Evolutionary conservation across 2,113 vertebrate species (phyloP), one percentile per base, ranked within the genome.

Genomic region (Caloenas nicobarica): DNA sequence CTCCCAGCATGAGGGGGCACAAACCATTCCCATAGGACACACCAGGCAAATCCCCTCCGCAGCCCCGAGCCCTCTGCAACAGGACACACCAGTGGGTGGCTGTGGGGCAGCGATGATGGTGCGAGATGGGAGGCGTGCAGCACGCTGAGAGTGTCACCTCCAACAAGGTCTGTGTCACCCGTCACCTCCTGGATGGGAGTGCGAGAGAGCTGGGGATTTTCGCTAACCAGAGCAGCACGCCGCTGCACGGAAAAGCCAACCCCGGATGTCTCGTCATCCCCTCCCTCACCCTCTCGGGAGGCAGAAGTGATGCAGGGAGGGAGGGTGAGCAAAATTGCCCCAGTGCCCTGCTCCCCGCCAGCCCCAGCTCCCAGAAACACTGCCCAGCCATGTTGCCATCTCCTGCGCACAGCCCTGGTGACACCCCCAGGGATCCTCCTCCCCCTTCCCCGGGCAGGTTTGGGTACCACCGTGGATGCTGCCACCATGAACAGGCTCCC

Each of bases 41-140:
- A 33, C 23, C 51, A 46, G 9, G 36, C 1, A 1, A 76, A 29
- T 9, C 3, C 11, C 23, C 9, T n/a, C 18, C 1, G 0, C 28
- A 69, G 36, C 10, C 4, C 34, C 1, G 0, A 42, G 26, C 13
- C 25, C 34, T 17, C 58, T 60, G 21, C 1, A 4, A 48, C 7
- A n/a, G 56, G 44, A 65, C 17, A 38, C 7, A 18, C 5, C 15
- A 15, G 5, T 28, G 19, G 10, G 42, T 18, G 48, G 58, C 54
- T 0, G 0, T 38, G 61, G 40, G 46, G 18, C 80, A 76, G 74
- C 0, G 1, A 24, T 57, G 64, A 53, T 1, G 5, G 26, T 40
- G 25, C 0, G 3, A 29, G 48, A 66, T 10, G 0, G 0, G 28
- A 5, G 3, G 29, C 1, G 2, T 21, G 51, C 3, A 1, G 77